Percentiles rank a stretch among this genome's conserved stretches.
phyloP scores from a whole-genome alignment of 2,888 invertebrate genomes.

The Nycteola revayana region DNA sequence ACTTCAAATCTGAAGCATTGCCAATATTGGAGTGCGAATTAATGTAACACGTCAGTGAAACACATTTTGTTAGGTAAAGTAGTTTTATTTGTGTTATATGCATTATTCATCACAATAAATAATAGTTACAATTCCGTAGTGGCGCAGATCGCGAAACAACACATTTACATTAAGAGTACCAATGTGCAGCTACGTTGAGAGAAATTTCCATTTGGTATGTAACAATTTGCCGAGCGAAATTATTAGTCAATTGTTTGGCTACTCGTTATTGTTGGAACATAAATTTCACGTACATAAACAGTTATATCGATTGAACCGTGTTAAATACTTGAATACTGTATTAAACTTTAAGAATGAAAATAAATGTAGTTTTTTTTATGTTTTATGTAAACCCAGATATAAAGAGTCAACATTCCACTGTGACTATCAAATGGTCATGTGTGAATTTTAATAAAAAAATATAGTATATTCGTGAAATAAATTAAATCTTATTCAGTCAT shows the following conservation, averaged over 20 bases:
- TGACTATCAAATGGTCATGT: no score
- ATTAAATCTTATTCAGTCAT: no score
- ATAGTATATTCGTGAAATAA: no score
- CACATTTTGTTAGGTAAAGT: constrained; percentile 1
- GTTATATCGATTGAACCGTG: no score
- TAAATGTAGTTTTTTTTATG: no score
- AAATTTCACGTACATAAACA: no score
- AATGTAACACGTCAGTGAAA: constrained; percentile 1
- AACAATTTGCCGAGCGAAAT: constrained; percentile 56
- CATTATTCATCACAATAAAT: constrained; percentile 20
- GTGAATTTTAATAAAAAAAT: no score
- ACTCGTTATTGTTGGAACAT: constrained; percentile 51
- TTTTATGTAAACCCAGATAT: no score
- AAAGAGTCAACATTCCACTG: no score
- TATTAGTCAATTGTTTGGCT: constrained; percentile 65
- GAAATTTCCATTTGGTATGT: constrained; percentile 65
- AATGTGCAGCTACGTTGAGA: constrained; percentile 48
- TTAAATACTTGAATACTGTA: no score
- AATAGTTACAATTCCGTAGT: constrained; percentile 12
- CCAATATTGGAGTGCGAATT: not conserved
- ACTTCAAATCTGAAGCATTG: not conserved
- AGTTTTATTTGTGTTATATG: constrained; percentile 13
- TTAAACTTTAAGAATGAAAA: no score
- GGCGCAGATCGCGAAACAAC: constrained; percentile 39
- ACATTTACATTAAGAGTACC: constrained; percentile 60